Conservation (phyloP, 1,140 invertebrate genomes). For the Pseudomyrmex flavicornis region DNA sequence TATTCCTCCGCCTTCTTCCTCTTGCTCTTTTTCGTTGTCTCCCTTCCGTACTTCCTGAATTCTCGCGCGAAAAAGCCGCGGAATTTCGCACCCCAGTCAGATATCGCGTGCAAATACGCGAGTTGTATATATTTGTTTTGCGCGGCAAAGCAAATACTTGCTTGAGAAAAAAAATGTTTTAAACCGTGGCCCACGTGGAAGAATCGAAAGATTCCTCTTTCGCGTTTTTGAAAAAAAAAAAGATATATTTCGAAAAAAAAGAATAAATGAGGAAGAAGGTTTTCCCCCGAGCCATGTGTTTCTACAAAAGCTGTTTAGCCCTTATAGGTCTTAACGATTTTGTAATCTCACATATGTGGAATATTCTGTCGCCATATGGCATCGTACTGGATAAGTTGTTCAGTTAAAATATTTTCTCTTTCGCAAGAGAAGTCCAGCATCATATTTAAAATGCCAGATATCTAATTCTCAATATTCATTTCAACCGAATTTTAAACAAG, state of each 20-base stretch:
- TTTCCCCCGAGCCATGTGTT: no score
- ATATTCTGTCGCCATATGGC: neutral
- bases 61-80: constrained; percentile 16
- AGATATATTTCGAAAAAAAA: neutral
- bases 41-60: constrained; percentile 38
- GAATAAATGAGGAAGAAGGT: neutral
- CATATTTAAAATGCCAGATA: no score
- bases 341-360: neutral
- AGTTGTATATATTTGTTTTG: neutral
- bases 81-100: constrained; percentile 26
- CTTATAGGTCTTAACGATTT: neutral
- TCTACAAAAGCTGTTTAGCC: neutral
- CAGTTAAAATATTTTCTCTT: neutral
- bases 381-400: neutral
- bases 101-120: constrained; percentile 26
- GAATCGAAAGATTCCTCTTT: neutral
- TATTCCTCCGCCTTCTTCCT: constrained; percentile 38
- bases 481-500: no score
- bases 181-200: neutral
- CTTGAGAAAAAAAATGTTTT: neutral
- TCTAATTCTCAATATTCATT: no score
- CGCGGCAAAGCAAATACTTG: neutral
- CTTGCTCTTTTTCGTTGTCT: constrained; percentile 40
- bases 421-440: neutral
- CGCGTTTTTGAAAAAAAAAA: neutral